Percentiles rank a stretch among this genome's conserved stretches.
Conservation (phyloP, 1,140 invertebrate genomes). For the Steinernema feltiae region DNA sequence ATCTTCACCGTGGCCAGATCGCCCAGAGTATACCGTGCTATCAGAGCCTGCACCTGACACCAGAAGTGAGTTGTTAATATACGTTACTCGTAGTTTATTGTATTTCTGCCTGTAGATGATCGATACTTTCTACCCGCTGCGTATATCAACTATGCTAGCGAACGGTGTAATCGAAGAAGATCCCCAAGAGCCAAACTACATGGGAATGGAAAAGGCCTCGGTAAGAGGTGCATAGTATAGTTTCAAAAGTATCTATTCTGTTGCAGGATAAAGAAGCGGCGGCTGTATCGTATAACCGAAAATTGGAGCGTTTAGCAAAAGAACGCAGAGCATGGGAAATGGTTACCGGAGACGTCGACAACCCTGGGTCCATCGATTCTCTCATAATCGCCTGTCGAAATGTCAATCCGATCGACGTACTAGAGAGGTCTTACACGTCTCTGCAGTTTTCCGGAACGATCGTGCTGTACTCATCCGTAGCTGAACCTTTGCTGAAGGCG, state of each 20-base stretch:
- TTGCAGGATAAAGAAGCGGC: not conserved
- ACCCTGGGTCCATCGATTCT: not conserved
- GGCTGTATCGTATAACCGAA: not conserved
- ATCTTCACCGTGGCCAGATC: slow-evolving; percentile 4
- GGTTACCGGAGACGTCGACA: not conserved
- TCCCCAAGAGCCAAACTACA: slow-evolving; percentile 1
- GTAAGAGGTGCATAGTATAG: not conserved
- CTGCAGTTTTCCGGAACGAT: not conserved
- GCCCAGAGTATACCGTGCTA: slow-evolving; percentile 2
- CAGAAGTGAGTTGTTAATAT: not conserved
- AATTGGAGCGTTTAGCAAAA: not conserved
- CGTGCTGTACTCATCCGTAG: not conserved
- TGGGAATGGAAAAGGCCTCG: not conserved
- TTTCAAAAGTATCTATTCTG: not conserved
- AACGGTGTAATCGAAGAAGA: slow-evolving; percentile 1
- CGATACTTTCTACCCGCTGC: not conserved
- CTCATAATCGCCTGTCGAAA: not conserved
- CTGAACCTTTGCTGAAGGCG: not conserved
- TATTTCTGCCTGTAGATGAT: not conserved
- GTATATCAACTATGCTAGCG: not conserved
- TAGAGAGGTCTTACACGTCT: not conserved
- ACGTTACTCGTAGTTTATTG: not conserved
- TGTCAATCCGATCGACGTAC: not conserved
- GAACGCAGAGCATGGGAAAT: not conserved
- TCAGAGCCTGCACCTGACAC: not conserved